Percentiles rank a stretch among this genome's conserved stretches.
Evolutionary conservation across 2,888 invertebrate species (phyloP).

Genomic region (Ceratothoa steindachneri): DNA sequence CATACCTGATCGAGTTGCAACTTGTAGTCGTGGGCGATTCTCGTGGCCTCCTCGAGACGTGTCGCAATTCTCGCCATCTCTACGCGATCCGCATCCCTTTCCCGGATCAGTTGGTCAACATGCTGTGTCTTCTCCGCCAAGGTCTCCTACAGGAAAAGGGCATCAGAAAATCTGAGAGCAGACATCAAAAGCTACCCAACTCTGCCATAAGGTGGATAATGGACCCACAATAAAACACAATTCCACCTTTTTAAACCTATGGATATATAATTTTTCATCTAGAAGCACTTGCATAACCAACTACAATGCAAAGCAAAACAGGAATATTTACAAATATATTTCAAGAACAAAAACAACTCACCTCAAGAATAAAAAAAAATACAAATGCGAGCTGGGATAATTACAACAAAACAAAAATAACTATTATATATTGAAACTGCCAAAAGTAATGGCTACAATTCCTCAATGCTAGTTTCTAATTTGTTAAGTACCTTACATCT

Average conservation of each 20-base stretch:
- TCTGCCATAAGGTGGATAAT: not conserved
- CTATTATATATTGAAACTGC: not conserved
- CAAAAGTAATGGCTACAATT: not conserved
- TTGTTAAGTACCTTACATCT: not conserved
- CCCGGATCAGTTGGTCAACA: slow-evolving; percentile 83
- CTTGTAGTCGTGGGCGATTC: slow-evolving; percentile 34
- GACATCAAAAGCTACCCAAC: not conserved
- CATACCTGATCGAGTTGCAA: slow-evolving; percentile 37
- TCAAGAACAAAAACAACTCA: not conserved
- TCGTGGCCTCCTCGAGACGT: slow-evolving; percentile 67
- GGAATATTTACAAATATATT: too few species aligned
- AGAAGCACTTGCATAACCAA: too few species aligned
- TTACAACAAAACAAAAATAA: not conserved
- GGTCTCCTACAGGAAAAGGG: slow-evolving; percentile 64
- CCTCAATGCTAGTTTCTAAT: too few species aligned
- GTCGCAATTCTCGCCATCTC: slow-evolving; percentile 79
- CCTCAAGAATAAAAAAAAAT: not conserved
- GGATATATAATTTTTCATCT: too few species aligned
- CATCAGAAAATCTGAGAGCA: not conserved
- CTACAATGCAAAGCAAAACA: not conserved
- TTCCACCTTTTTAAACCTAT: not conserved
- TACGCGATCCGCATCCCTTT: slow-evolving; percentile 82
- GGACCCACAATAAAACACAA: not conserved
- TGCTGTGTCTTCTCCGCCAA: slow-evolving; percentile 91
- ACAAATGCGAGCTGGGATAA: not conserved